phyloP scores from a whole-genome alignment of 2,888 invertebrate genomes.

The Leistus spinibarbis region DNA sequence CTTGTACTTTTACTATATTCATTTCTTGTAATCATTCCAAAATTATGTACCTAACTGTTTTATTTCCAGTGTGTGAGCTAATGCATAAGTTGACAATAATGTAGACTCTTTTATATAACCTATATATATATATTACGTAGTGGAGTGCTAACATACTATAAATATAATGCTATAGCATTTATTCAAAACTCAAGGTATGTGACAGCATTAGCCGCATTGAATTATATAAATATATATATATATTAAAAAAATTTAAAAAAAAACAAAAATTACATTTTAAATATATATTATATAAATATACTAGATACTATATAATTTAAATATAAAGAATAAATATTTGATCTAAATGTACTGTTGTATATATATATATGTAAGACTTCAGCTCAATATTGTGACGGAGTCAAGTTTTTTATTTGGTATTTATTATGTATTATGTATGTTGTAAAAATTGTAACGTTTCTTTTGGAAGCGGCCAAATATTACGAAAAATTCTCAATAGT shows the following conservation, averaged over 20 bases:
- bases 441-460: slow-evolving; percentile 21
- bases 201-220: slow-evolving; percentile 45
- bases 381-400: slow-evolving; percentile 21
- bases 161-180: slow-evolving; percentile 51
- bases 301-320: slow-evolving; percentile 47
- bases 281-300: slow-evolving; percentile 54
- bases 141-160: slow-evolving; percentile 38
- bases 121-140: slow-evolving; percentile 50
- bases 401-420: slow-evolving; percentile 25
- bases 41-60: slow-evolving; percentile 57
- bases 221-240: slow-evolving; percentile 50
- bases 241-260: slow-evolving; percentile 45
- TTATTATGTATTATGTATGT: slow-evolving; percentile 33
- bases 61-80: slow-evolving; percentile 56
- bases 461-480: slow-evolving; percentile 8
- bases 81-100: slow-evolving; percentile 57
- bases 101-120: slow-evolving; percentile 58
- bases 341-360: slow-evolving; percentile 43
- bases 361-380: slow-evolving; percentile 34
- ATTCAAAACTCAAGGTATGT: slow-evolving; percentile 56
- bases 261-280: slow-evolving; percentile 50
- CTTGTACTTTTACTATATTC: not conserved
- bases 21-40: slow-evolving; percentile 55
- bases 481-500: slow-evolving; percentile 22
- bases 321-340: slow-evolving; percentile 40